Evolutionary conservation across 2,113 vertebrate genomes (phyloP), one percentile per base, ranked within the genome.

Genomic region (Suncus etruscus): DNA sequence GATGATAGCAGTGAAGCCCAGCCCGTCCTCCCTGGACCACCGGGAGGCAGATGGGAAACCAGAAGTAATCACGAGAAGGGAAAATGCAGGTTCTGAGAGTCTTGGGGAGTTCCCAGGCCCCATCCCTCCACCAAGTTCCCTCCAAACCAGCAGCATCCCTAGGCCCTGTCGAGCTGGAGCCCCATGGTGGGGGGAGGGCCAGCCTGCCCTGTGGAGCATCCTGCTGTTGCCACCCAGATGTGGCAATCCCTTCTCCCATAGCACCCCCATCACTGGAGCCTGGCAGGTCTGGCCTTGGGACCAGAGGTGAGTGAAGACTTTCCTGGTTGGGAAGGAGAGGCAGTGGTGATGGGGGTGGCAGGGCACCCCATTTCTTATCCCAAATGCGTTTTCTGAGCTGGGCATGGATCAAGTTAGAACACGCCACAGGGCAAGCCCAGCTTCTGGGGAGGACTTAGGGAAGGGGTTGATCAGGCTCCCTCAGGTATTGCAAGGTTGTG

Each of bases 181-280:
- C 83, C 83, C 93, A 51, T 84, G 92, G 88, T 29, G 76, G 54
- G n/a, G 70, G 86, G 94, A 87, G 65, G 31, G 54, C 91, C 96
- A 84, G 86, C 16, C 95, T 88, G 83, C 75, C 91, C 58, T 89
- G 58, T 86, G 94, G 94, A 87, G 92, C 90, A 86, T 95, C 73
- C 69, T 96, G 77, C 70, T 95, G 83, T 86, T 94, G 88, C 95
- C 93, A 0, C 94, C 94, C 80, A 94, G 93, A 91, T 92, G 63
- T 32, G 92, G 95, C 77, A 51, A 47, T 18, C 93, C 95, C 65
- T 94, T 91, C 86, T 92, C 90, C 78, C 89, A 83, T 47, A 93
- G 92, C 63, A 83, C 61, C 39, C 74, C 95, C 54, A 65, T 68
- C 91, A 86, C 83, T 83, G 92, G 81, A 89, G 82, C 94, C 92